These are phyloP conservation scores for Epistrophe grossulariae DNA, from an alignment of 2,888 invertebrate genomes.

Conservation along the genomic window DNA sequence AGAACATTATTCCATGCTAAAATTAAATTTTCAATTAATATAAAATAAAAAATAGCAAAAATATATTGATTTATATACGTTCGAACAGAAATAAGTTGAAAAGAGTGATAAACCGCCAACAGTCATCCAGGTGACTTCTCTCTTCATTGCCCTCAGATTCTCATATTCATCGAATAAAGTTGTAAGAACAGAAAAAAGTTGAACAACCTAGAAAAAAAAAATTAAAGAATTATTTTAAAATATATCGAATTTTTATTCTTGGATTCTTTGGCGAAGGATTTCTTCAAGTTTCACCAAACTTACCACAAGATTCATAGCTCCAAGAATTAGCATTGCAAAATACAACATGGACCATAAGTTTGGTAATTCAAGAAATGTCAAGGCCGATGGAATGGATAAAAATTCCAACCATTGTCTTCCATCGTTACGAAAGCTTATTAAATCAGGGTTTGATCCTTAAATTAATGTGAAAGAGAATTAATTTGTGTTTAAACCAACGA, in stretches of 20 bases:
- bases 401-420: conserved; percentile 70
- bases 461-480: neutral
- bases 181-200: conserved; percentile 79
- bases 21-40: neutral
- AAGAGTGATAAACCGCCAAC: conserved; percentile 49
- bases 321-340: conserved; percentile 66
- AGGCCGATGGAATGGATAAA: conserved; percentile 49
- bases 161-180: conserved; percentile 82
- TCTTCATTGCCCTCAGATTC: conserved; percentile 78
- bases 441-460: conserved; percentile 51
- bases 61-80: conserved; percentile 67
- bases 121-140: conserved; percentile 78
- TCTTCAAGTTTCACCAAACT: neutral
- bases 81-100: conserved; percentile 62
- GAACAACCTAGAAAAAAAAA: conserved; percentile 71
- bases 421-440: conserved; percentile 76
- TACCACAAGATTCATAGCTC: conserved; percentile 68
- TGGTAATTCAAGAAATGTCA: conserved; percentile 59
- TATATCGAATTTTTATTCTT: no score
- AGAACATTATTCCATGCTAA: conserved; percentile 65
- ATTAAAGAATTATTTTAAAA: neutral
- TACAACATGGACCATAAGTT: conserved; percentile 70
- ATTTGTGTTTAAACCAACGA: no score
- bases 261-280: neutral
- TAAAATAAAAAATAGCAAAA: neutral